These are phyloP conservation scores for Sphecodes monilicornis DNA, from an alignment of 2,888 invertebrate genomes.

Conservation along the genomic window DNA sequence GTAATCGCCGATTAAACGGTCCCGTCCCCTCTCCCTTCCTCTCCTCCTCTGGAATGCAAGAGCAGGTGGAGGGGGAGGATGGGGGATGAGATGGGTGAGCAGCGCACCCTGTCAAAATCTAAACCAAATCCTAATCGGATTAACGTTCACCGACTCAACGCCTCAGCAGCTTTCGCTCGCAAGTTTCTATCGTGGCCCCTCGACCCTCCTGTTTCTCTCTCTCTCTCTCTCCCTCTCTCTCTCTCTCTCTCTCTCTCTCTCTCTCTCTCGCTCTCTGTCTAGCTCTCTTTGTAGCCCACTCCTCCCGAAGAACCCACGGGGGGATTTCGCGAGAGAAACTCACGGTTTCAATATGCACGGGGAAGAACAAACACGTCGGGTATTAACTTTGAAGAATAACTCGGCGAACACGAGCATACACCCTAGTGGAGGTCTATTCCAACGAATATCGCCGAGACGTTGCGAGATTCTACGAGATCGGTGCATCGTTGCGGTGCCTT, in stretches of 20 bases:
- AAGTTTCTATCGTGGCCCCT: constrained; percentile 48
- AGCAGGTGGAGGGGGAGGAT: not conserved
- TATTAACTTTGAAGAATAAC: not conserved
- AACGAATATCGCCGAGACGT: not conserved
- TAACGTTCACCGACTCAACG: constrained; percentile 63
- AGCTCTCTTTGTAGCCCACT: not conserved
- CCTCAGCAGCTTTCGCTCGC: constrained; percentile 58
- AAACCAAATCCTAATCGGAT: constrained; percentile 75
- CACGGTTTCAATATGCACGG: constrained; percentile 7
- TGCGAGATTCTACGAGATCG: not conserved
- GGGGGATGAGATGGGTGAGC: constrained; percentile 12
- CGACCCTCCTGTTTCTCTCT: not conserved
- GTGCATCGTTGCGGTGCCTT: not conserved
- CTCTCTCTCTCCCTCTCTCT: accelerated
- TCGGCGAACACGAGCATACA: not conserved
- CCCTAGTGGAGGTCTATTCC: not conserved
- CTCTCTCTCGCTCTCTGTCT: not conserved
- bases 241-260: not conserved
- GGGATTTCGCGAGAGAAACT: constrained; percentile 20
- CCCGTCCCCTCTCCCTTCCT: not conserved
- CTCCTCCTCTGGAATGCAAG: not conserved
- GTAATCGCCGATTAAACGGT: constrained; percentile 70
- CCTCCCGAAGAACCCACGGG: constrained; percentile 4
- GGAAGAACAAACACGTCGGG: constrained; percentile 9
- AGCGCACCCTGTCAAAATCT: constrained; percentile 66